Percentiles rank a stretch among this genome's conserved stretches.
Evolutionary conservation across 2,113 vertebrate species (phyloP).

Genomic region (Caloenas nicobarica): DNA sequence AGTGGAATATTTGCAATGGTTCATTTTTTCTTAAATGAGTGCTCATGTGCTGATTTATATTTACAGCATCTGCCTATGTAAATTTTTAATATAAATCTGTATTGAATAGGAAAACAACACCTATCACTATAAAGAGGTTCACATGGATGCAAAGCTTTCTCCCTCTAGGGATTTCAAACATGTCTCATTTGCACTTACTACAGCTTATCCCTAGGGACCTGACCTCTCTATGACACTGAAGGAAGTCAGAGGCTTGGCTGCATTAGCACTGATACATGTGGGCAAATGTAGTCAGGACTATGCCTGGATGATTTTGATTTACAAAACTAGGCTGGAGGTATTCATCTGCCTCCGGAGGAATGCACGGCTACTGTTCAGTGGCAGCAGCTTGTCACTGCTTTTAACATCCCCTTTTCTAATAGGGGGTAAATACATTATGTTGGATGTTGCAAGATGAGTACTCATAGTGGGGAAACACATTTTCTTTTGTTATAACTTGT

Average conservation of each 20-base stretch:
- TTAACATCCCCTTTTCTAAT: neutral
- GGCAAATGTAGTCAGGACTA: neutral
- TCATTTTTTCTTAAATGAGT: neutral
- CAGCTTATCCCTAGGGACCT: neutral
- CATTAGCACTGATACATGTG: neutral
- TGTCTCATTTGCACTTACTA: neutral
- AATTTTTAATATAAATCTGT: neutral
- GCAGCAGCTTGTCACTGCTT: neutral
- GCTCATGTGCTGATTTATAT: neutral
- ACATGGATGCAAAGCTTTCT: neutral
- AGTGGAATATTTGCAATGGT: neutral
- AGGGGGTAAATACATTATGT: neutral
- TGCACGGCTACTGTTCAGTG: neutral
- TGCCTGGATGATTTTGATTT: conserved; percentile 13
- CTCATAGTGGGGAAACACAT: neutral
- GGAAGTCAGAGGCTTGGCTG: neutral
- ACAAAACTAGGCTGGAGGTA: conserved; percentile 3
- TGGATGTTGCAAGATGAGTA: neutral
- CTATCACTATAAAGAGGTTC: neutral
- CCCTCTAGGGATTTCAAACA: neutral
- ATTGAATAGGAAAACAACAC: neutral
- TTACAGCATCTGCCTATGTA: conserved; percentile 11
- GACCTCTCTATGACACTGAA: neutral
- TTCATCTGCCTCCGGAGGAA: neutral
- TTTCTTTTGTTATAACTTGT: neutral